Base-by-base conservation (phyloP, 2,888 invertebrate genomes). In the Norana najaformis region DNA sequence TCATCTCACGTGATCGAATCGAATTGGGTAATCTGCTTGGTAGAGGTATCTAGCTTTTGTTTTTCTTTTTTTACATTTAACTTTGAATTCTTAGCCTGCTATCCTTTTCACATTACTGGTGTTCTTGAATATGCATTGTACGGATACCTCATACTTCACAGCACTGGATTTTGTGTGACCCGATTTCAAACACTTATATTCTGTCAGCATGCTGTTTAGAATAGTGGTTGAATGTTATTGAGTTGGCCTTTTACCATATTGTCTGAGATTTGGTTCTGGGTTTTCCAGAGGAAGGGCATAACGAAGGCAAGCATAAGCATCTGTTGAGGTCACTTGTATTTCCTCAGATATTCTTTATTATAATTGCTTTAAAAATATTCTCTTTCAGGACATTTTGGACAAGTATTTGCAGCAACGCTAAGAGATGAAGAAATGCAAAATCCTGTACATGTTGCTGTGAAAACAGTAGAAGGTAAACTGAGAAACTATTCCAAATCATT, bases 1-100 rank as follows among this genome's bases (percentile, higher is more conserved):
- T 95, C n/a, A 94, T 95, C 85, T 93, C 94, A 89, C 91, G 93
- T 47, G 93, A 94, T 35, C 93, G 93, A 85, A 92, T 95, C 30
- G 93, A 93, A 36, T 92, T 95, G 85, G 94, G 94, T n/a, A 94
- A 95, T 41, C 93, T 94, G 20, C 93, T 95, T 39, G 95, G 95
- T 13, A 94, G 94, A 94, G 94, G 94, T 90, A 93, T 13, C 69
- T 41, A 34, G 23, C 13, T n/a, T 14, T 36, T 69, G 20, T 34
- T 11, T 35, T 34, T 8, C n/a, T 36, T 83, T 5, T 35, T 83
- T 83, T 11, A 83, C 18, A 4, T 85, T 85, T 85, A 36, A 16
- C 53, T 53, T 16, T 23, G 23, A 53, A 53, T 23, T 16, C 23
- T 53, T 53, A 53, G 16, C 16, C 23, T 53, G 23, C 23, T 16